These are phyloP conservation scores for Trissonchulus latispiculum DNA, from an alignment of 2,888 invertebrate genomes.

Conservation along the genomic window DNA sequence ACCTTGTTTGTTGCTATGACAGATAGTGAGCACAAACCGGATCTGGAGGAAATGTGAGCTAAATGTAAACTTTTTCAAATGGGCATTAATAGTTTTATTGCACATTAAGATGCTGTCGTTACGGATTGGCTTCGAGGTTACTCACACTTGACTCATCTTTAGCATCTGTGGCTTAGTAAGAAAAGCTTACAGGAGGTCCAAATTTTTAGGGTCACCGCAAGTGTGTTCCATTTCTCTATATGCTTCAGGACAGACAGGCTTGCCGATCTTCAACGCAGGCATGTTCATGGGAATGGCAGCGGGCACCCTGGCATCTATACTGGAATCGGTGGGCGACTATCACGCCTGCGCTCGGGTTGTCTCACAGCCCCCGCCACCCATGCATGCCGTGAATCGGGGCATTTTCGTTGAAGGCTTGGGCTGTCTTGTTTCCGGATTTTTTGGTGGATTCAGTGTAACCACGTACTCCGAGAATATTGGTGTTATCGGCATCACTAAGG, in stretches of 20 bases:
- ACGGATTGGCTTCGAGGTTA: too few species aligned
- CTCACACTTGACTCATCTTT: too few species aligned
- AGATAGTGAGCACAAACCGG: too few species aligned
- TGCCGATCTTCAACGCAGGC: constrained; percentile 59
- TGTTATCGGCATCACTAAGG: constrained; percentile 74
- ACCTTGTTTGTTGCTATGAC: too few species aligned
- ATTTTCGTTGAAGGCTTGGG: constrained; percentile 72
- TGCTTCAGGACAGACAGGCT: constrained; percentile 54
- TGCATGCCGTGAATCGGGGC: constrained; percentile 75
- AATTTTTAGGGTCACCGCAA: too few species aligned
- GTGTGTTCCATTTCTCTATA: too few species aligned
- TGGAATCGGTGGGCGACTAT: constrained; percentile 76
- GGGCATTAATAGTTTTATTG: too few species aligned
- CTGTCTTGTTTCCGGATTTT: constrained; percentile 69
- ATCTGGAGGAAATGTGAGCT: too few species aligned
- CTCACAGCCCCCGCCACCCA: constrained; percentile 69
- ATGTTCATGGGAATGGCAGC: constrained; percentile 67
- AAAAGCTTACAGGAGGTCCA: too few species aligned
- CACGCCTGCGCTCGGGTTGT: constrained; percentile 65
- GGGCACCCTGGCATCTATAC: constrained; percentile 65
- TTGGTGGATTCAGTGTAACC: constrained; percentile 74
- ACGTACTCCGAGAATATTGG: constrained; percentile 83
- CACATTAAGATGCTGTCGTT: too few species aligned
- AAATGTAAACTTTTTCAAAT: too few species aligned
- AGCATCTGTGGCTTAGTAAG: too few species aligned